phyloP scores from a whole-genome alignment of 2,113 vertebrate genomes.

The Lagopus muta region DNA sequence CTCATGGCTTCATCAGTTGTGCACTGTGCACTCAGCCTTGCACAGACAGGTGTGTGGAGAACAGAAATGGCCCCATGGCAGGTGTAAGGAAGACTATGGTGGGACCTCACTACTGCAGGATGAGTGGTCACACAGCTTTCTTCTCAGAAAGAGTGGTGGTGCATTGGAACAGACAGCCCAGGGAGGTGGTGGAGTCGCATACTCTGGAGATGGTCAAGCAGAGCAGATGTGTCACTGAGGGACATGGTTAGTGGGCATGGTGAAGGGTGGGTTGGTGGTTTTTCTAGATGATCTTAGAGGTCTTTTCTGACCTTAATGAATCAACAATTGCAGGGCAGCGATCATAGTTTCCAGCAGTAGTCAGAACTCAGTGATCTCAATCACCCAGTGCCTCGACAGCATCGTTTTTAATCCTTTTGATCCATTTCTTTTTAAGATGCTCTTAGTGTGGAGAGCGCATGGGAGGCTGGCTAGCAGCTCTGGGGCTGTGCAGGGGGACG shows the following conservation, averaged over 20 bases:
- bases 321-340: not conserved
- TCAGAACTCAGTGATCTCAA: not conserved
- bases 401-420: conserved; percentile 46
- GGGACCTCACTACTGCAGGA: not conserved
- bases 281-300: too few species aligned
- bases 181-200: too few species aligned
- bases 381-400: conserved; percentile 1
- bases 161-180: too few species aligned
- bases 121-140: not conserved
- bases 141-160: too few species aligned
- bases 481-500: not conserved
- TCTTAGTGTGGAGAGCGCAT: not conserved
- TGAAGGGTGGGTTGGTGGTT: too few species aligned
- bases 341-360: not conserved
- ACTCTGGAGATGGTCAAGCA: too few species aligned
- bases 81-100: not conserved
- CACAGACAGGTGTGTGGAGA: rapidly evolving
- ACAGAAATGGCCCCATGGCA: rapidly evolving
- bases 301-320: too few species aligned
- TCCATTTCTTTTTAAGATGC: conserved; percentile 31
- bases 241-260: too few species aligned
- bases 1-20: not conserved
- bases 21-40: not conserved
- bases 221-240: not conserved
- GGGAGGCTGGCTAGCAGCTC: conserved; percentile 15